A percentile compares a stretch with the other conserved stretches of the same genome.
Conservation (phyloP, 2,113 vertebrate species). For the Sander lucioperca region DNA sequence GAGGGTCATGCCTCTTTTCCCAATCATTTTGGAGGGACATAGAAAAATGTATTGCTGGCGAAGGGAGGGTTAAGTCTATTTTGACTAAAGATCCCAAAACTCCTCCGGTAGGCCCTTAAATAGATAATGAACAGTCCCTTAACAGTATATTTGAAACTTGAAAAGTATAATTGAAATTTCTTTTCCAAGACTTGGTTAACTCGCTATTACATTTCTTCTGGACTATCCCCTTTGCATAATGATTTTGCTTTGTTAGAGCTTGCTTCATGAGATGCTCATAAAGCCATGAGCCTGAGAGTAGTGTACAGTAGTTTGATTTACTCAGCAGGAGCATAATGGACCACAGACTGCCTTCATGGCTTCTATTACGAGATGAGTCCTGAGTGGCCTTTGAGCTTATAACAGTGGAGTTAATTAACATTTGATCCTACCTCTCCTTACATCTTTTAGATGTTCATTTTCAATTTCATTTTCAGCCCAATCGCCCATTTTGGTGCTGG, state of each 20-base stretch:
- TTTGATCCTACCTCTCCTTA: slow-evolving; percentile 74
- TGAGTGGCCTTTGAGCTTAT: slow-evolving; percentile 78
- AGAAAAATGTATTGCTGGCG: too few relatives aligned
- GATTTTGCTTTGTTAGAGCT: slow-evolving; percentile 33
- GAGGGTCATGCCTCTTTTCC: too few relatives aligned
- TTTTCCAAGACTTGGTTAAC: not conserved
- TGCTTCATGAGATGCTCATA: slow-evolving; percentile 42
- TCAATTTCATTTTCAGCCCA: slow-evolving; percentile 61
- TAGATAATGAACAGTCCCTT: too few relatives aligned
- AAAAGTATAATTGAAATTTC: too few relatives aligned
- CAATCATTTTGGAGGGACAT: too few relatives aligned
- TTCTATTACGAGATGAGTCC: slow-evolving; percentile 73
- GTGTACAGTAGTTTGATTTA: slow-evolving; percentile 70
- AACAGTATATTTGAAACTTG: too few relatives aligned
- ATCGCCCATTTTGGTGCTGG: slow-evolving; percentile 43
- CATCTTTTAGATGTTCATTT: slow-evolving; percentile 65
- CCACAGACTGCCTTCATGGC: slow-evolving; percentile 56
- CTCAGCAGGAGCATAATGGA: slow-evolving; percentile 67
- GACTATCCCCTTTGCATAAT: slow-evolving; percentile 7
- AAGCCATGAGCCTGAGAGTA: slow-evolving; percentile 43
- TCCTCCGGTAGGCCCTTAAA: too few relatives aligned
- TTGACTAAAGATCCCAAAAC: too few relatives aligned
- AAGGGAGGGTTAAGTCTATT: too few relatives aligned
- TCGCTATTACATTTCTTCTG: not conserved
- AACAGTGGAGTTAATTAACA: slow-evolving; percentile 82